phyloP scores from a whole-genome alignment of 2,797 vertebrate genomes.

The Carapus acus region DNA sequence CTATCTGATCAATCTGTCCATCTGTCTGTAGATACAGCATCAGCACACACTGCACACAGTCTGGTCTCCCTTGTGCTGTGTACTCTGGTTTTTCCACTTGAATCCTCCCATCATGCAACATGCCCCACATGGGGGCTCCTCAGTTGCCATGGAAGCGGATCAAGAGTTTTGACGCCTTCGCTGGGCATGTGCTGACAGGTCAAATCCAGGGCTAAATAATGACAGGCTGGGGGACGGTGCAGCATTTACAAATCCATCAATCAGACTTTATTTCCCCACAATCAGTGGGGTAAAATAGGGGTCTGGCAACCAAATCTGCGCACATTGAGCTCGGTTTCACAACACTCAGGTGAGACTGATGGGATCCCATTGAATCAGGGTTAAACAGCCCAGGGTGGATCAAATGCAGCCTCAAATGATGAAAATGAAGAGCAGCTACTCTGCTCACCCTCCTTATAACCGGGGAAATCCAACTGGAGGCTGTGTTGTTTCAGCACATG shows the following conservation, averaged over 20 bases:
- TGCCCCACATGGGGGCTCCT: conserved; percentile 8
- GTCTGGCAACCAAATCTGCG: no score
- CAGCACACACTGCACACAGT: conserved; percentile 7
- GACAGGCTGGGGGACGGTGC: conserved; percentile 10
- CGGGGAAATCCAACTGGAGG: conserved; percentile 5
- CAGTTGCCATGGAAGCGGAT: conserved; percentile 18
- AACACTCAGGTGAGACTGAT: conserved; percentile 3
- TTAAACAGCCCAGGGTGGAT: conserved; percentile 21
- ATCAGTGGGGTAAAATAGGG: no score
- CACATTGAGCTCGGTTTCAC: neutral
- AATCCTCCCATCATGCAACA: conserved; percentile 10
- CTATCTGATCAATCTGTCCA: no score
- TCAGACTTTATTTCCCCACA: conserved; percentile 14
- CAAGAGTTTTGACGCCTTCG: neutral
- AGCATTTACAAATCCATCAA: conserved; percentile 16
- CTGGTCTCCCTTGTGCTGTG: no score
- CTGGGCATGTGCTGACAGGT: conserved; percentile 30
- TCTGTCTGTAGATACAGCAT: no score
- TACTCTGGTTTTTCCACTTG: conserved; percentile 7
- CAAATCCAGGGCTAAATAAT: conserved; percentile 5
- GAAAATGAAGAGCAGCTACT: conserved; percentile 13
- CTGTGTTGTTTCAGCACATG: conserved; percentile 7
- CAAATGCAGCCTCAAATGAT: neutral
- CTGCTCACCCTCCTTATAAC: conserved; percentile 4
- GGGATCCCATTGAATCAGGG: conserved; percentile 9